These are phyloP conservation scores for Bombus vancouverensis DNA, from an alignment of 1,140 invertebrate species.

Conservation along the genomic window DNA sequence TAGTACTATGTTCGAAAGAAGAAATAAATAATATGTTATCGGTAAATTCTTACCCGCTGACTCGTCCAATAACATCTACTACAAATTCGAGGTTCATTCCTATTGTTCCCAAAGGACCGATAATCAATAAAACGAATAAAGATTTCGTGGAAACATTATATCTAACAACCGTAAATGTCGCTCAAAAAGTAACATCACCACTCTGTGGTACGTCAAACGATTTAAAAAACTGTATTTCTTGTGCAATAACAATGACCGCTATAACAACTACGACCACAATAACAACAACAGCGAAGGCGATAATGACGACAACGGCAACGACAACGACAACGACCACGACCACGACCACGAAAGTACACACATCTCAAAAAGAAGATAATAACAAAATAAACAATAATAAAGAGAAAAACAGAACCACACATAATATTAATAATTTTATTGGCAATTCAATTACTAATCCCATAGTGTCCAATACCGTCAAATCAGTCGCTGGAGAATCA, in stretches of 20 bases:
- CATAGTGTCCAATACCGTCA: neutral
- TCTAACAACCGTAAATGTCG: constrained; percentile 70
- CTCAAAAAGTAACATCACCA: constrained; percentile 48
- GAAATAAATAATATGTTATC: constrained; percentile 60
- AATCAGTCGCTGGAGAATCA: constrained; percentile 58
- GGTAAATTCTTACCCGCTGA: constrained; percentile 23
- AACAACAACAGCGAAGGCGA: too few species aligned
- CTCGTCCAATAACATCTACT: constrained; percentile 23
- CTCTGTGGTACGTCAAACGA: neutral
- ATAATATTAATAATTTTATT: neutral
- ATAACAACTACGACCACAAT: neutral
- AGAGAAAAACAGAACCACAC: neutral
- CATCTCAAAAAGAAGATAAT: neutral
- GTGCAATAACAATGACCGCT: neutral
- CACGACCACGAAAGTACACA: neutral
- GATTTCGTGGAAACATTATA: constrained; percentile 58
- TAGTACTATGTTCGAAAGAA: constrained; percentile 75
- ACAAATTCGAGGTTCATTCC: constrained; percentile 66
- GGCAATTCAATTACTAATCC: neutral
- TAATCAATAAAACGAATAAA: neutral
- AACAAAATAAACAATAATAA: neutral
- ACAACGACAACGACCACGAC: accelerated
- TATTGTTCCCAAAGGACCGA: constrained; percentile 71
- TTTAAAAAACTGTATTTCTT: neutral
- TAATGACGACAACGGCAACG: too few species aligned